Evolutionary conservation across 2,888 invertebrate genomes (phyloP), one percentile per base, ranked within the genome.

Genomic region (Apamea anceps): DNA sequence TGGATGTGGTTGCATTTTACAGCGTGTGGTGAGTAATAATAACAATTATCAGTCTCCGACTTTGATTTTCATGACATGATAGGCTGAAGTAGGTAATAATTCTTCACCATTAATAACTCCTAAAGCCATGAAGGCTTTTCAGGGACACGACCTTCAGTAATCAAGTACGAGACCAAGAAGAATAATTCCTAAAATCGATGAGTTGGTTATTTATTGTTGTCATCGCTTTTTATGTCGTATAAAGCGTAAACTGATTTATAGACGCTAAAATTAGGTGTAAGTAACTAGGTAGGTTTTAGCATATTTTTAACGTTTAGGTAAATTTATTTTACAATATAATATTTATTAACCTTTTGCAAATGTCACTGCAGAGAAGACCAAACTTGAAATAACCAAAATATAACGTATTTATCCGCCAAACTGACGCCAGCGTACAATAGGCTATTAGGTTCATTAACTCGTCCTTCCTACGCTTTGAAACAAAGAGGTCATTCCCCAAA

Each of bases 381-480:
- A 65, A 15, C 18, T 48, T 71, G 18, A 60, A 72, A 54, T 63
- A 12, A 15, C 21, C 25, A 21, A 70, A 79, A 70, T 76, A 79
- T 70, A 32, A 32, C n/a, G 37, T 25, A 54, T 68, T 67, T 57
- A 57, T 72, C 3, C 8, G 18, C 32, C 0, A 63, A 85, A 72
- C 45, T 45, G 51, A 62, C 37, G 25, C 2, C 25, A 65, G 67
- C 62, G 57, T 67, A 81, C 54, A 84, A 80, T 57, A 71, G 45
- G 12, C 15, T 54, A 62, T 77, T 68, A 72, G 48, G 28, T 25
- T 75, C 70, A 71, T 82, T 78, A 78, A 79, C 72, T 81, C 42
- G 28, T 72, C 45, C 70, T 84, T 79, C 13, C 32, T 70, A 73
- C n/a, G 28, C 18, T 71, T 75, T 66, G 25, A 82, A 88, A 82